These are phyloP conservation scores for Lamproptera curius DNA, from an alignment of 2,888 invertebrate species.

Conservation along the genomic window DNA sequence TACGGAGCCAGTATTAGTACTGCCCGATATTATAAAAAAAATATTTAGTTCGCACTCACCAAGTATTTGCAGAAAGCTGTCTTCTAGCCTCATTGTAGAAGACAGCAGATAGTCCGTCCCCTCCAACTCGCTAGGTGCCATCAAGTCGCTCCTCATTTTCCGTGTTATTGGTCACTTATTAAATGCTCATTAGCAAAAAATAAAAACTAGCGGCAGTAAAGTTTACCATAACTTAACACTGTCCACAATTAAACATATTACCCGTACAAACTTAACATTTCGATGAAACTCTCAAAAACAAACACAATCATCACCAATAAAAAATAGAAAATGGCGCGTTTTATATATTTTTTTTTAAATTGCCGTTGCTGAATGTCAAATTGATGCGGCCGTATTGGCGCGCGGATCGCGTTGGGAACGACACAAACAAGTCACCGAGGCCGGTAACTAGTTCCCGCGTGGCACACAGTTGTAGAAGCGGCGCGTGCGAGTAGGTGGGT, in stretches of 20 bases:
- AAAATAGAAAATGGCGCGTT: not conserved
- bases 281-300: too few relatives aligned
- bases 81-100: constrained; percentile 80
- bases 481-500: constrained; percentile 31
- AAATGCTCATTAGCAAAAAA: constrained; percentile 30
- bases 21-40: too few relatives aligned
- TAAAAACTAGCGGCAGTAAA: not conserved
- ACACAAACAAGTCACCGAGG: constrained; percentile 49
- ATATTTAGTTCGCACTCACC: constrained; percentile 69
- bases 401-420: constrained; percentile 34
- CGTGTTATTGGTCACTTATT: constrained; percentile 37
- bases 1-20: too few relatives aligned
- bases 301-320: too few relatives aligned
- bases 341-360: constrained; percentile 11
- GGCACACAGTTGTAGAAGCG: constrained; percentile 33
- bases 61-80: constrained; percentile 79
- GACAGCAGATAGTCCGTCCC: constrained; percentile 80
- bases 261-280: too few relatives aligned
- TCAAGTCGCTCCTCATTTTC: constrained; percentile 72
- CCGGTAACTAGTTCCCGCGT: constrained; percentile 52
- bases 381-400: constrained; percentile 32
- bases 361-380: constrained; percentile 32
- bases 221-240: constrained; percentile 9
- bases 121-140: constrained; percentile 77
- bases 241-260: constrained; percentile 13